A percentile compares a stretch with the other conserved stretches of the same genome.
Evolutionary conservation across 2,113 vertebrate genomes (phyloP).

Genomic region (Tiliqua scincoides): DNA sequence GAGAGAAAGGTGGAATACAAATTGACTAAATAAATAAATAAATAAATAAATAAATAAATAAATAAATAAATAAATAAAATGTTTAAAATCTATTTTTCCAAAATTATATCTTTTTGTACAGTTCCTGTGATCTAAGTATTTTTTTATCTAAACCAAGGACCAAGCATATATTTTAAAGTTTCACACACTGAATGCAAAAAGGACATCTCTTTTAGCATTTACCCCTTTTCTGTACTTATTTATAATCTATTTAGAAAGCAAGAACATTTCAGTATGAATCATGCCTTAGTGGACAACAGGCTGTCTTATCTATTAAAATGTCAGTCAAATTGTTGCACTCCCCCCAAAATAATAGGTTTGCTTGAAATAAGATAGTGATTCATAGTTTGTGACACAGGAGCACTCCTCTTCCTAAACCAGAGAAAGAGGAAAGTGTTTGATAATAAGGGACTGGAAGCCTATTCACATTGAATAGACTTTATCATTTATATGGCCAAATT

Average conservation of each 20-base stretch:
- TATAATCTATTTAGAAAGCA: conserved; percentile 21
- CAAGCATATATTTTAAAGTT: background rate
- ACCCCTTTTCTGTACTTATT: conserved; percentile 27
- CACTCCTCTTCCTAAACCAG: conserved; percentile 24
- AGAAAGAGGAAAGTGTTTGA: conserved; percentile 31
- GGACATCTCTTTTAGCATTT: conserved; percentile 11
- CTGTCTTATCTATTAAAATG: conserved; percentile 35
- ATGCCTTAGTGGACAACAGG: conserved; percentile 19
- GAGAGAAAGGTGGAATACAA: too few relatives aligned
- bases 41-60: too few relatives aligned
- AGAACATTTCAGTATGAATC: background rate
- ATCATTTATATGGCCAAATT: conserved; percentile 25
- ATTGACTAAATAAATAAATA: too few relatives aligned
- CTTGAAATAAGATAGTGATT: conserved; percentile 40
- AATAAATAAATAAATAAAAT: background rate
- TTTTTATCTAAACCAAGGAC: conserved; percentile 12
- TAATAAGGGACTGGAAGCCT: conserved; percentile 30
- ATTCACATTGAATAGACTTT: conserved; percentile 29
- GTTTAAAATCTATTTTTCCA: background rate
- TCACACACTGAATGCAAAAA: conserved; percentile 1
- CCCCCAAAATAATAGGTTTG: conserved; percentile 37
- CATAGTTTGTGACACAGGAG: conserved; percentile 34
- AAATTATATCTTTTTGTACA: background rate
- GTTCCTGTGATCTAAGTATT: fast-evolving
- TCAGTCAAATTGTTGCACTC: conserved; percentile 36